Percentiles rank a stretch among this genome's conserved stretches.
Conservation (phyloP, 2,113 vertebrate genomes). For the Neoarius graeffei region DNA sequence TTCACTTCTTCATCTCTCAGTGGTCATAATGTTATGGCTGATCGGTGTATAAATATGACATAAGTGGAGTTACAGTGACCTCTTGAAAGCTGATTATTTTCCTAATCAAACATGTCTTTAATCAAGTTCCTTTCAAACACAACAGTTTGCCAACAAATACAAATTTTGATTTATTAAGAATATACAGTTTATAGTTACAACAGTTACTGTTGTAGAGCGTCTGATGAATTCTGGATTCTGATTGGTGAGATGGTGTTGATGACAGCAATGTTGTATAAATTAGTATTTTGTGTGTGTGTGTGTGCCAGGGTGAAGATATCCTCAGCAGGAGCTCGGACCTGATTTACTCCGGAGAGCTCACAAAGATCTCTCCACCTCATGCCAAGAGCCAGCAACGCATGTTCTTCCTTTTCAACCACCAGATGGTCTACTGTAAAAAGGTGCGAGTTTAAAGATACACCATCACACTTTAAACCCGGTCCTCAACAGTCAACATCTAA, state of each 20-base stretch:
- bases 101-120: not conserved
- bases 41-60: too few relatives aligned
- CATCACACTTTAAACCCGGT: too few relatives aligned
- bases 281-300: slow-evolving; percentile 11
- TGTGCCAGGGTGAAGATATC: slow-evolving; percentile 87
- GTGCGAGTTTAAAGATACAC: slow-evolving; percentile 63
- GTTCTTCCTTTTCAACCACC: slow-evolving; percentile 96
- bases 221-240: too few relatives aligned
- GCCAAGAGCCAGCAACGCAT: slow-evolving; percentile 92
- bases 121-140: too few relatives aligned
- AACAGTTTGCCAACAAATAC: too few relatives aligned
- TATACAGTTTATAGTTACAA: not conserved
- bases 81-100: not conserved
- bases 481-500: not conserved
- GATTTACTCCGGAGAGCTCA: slow-evolving; percentile 92
- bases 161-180: too few relatives aligned
- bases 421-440: slow-evolving; percentile 97
- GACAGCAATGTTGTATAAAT: not conserved
- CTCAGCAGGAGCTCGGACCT: slow-evolving; percentile 91
- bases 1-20: too few relatives aligned
- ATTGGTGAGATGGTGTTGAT: too few relatives aligned
- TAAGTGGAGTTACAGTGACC: not conserved
- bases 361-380: slow-evolving; percentile 87
- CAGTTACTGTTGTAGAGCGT: not conserved
- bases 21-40: too few relatives aligned